Percentiles rank a stretch among this genome's conserved stretches.
Conservation (phyloP, 2,797 vertebrate species). For the Chanos chanos region DNA sequence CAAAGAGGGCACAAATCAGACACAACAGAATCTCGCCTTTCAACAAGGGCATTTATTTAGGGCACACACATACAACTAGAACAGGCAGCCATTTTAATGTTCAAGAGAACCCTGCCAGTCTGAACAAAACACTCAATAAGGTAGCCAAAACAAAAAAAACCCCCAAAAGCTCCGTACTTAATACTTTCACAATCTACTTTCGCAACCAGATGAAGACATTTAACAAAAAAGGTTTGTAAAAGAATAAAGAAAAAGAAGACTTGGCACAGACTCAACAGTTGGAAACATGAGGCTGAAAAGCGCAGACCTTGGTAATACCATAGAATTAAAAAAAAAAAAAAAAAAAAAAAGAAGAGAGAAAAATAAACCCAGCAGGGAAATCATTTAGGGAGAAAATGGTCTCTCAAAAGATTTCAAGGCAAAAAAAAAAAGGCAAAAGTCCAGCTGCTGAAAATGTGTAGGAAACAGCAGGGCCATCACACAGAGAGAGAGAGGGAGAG, state of each 20-base stretch:
- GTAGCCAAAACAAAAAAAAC: too few species aligned
- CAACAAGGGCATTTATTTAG: too few species aligned
- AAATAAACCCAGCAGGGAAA: neutral
- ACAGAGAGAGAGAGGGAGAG: neutral
- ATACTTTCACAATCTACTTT: too few species aligned
- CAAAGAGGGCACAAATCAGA: constrained; percentile 15
- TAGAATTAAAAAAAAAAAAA: neutral
- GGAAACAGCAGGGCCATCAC: neutral
- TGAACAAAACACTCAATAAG: too few species aligned
- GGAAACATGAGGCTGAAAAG: neutral
- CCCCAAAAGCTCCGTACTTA: too few species aligned
- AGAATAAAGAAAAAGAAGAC: neutral
- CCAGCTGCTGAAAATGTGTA: too few species aligned
- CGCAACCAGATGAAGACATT: too few species aligned
- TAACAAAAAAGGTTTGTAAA: neutral
- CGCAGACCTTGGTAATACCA: neutral
- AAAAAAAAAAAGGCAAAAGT: too few species aligned
- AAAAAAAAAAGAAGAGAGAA: neutral
- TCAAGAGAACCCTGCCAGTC: too few species aligned
- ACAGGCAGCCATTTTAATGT: too few species aligned
- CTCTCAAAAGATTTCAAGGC: too few species aligned
- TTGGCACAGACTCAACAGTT: neutral
- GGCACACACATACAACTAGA: too few species aligned
- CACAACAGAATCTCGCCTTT: neutral
- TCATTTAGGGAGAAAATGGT: neutral